phyloP scores from a whole-genome alignment of 1,140 invertebrate genomes.

The Mylabris phalerata region DNA sequence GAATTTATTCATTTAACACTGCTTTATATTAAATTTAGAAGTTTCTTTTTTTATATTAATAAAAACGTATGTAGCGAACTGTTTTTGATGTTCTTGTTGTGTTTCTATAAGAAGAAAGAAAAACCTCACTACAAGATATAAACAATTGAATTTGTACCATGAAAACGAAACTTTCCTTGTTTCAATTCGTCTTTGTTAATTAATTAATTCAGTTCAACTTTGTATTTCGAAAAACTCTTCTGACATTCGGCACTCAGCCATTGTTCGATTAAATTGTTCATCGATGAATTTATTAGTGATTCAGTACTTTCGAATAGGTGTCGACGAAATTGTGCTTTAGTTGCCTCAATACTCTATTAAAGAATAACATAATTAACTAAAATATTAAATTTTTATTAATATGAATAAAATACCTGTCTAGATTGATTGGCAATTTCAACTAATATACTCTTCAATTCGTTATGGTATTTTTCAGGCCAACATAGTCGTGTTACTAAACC shows the following conservation, averaged over 20 bases:
- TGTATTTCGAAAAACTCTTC: conserved; percentile 35
- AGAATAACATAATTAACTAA: conserved; percentile 1
- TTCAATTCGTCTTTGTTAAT: too few species aligned
- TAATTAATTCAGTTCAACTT: neutral
- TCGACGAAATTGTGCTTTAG: conserved; percentile 51
- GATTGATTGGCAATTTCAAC: conserved; percentile 58
- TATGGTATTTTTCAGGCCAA: conserved; percentile 62
- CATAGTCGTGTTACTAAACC: conserved; percentile 65
- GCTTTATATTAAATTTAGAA: too few species aligned
- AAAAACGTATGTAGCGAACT: too few species aligned
- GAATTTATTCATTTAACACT: too few species aligned
- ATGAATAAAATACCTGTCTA: conserved; percentile 47
- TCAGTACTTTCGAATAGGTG: conserved; percentile 48
- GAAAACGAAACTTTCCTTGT: too few species aligned
- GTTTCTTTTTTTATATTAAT: too few species aligned
- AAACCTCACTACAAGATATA: too few species aligned
- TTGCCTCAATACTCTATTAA: conserved; percentile 43
- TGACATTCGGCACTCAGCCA: conserved; percentile 61
- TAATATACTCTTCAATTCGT: conserved; percentile 57
- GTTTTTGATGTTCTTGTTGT: too few species aligned
- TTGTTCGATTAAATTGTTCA: conserved; percentile 53
- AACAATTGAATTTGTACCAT: neutral
- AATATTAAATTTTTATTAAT: conserved; percentile 1
- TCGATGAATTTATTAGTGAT: conserved; percentile 52
- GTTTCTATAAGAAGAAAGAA: too few species aligned